Conservation (phyloP, 2,888 invertebrate species). For the Xestia xanthographa region DNA sequence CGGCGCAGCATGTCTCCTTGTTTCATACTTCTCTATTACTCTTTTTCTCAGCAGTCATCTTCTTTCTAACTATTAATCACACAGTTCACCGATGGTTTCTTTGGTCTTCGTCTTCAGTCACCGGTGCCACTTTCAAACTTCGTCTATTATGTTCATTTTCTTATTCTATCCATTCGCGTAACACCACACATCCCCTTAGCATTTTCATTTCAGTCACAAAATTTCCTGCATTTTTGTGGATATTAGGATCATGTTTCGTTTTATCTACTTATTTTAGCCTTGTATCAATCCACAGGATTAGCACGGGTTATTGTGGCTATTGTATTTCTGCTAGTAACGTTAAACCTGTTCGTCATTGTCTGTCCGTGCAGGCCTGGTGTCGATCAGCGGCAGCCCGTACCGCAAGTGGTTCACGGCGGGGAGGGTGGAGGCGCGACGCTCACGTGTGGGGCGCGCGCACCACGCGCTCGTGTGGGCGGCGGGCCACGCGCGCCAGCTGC, state of each 20-base stretch:
- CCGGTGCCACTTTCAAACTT: background rate
- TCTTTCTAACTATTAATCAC: background rate
- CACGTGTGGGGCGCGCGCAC: slow-evolving; percentile 93
- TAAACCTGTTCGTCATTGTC: too few species aligned
- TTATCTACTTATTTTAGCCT: background rate
- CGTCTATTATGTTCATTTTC: background rate
- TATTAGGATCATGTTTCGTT: background rate
- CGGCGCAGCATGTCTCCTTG: background rate
- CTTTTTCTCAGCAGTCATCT: background rate
- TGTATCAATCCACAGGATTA: background rate
- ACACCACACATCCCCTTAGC: background rate
- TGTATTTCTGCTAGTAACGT: background rate
- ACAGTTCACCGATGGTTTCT: background rate
- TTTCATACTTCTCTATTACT: background rate
- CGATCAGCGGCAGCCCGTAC: slow-evolving; percentile 96
- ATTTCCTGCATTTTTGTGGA: background rate
- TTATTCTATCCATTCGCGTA: background rate
- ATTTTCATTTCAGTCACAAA: background rate
- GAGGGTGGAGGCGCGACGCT: slow-evolving; percentile 95
- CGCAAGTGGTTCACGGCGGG: slow-evolving; percentile 95
- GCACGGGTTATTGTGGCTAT: background rate
- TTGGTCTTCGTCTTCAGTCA: background rate
- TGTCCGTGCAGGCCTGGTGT: slow-evolving; percentile 91
- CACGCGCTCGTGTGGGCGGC: slow-evolving; percentile 94
- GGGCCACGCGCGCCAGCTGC: slow-evolving; percentile 93